A percentile compares a stretch with the other conserved stretches of the same genome.
Conservation (phyloP, 1,140 invertebrate genomes). For the Myzus persicae region DNA sequence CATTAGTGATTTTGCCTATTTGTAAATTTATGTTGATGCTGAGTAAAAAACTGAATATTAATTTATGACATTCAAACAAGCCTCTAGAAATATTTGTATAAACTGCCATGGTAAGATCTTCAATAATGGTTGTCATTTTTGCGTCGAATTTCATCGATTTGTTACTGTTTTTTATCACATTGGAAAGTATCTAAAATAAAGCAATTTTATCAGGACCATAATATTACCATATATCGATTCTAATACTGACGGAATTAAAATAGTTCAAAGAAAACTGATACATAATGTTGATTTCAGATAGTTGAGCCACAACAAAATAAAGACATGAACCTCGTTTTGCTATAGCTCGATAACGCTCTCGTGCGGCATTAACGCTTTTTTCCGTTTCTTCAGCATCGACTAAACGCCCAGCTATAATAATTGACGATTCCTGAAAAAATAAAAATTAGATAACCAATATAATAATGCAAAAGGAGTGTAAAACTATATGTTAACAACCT, state of each 20-base stretch:
- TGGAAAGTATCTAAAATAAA: slow-evolving; percentile 62
- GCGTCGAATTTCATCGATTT: background rate
- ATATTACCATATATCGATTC: slow-evolving; percentile 65
- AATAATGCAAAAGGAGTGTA: background rate
- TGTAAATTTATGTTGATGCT: slow-evolving; percentile 78
- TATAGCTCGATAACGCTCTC: slow-evolving; percentile 84
- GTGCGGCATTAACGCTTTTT: slow-evolving; percentile 78
- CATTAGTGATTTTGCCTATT: slow-evolving; percentile 67
- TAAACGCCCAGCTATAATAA: slow-evolving; percentile 12
- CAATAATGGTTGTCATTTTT: background rate
- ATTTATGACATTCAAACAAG: slow-evolving; percentile 90
- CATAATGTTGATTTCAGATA: slow-evolving; percentile 92
- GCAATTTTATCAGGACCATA: slow-evolving; percentile 39
- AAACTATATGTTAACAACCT: slow-evolving; percentile 71
- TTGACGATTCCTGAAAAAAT: slow-evolving; percentile 65
- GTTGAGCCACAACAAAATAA: slow-evolving; percentile 88
- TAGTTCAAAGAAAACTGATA: slow-evolving; percentile 94
- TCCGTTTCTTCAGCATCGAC: slow-evolving; percentile 69
- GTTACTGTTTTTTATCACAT: slow-evolving; percentile 38
- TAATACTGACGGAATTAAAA: slow-evolving; percentile 76
- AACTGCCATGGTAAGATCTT: slow-evolving; percentile 21
- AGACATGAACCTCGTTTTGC: slow-evolving; percentile 86
- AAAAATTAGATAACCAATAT: background rate
- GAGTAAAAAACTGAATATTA: slow-evolving; percentile 86
- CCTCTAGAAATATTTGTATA: slow-evolving; percentile 63